These are phyloP conservation scores for Aporrectodea caliginosa DNA, from an alignment of 1,140 invertebrate species.

Conservation along the genomic window DNA sequence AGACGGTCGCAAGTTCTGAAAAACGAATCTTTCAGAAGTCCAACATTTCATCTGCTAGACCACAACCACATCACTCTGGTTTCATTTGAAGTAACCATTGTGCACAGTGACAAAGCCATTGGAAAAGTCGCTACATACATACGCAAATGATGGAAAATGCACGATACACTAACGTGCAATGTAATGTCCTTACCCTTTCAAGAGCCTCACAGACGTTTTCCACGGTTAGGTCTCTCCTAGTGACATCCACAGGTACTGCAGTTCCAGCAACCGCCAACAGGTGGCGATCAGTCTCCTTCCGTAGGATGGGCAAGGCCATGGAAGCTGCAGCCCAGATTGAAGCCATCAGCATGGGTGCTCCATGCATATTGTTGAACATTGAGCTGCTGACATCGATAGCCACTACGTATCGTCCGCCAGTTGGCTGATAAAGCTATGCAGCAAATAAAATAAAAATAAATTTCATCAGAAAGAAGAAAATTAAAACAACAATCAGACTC, in stretches of 20 bases:
- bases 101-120: too few species aligned
- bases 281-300: background rate
- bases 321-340: background rate
- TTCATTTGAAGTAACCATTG: too few species aligned
- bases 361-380: background rate
- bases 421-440: background rate
- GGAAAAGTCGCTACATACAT: too few species aligned
- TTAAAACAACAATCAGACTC: too few species aligned
- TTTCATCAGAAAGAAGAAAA: too few species aligned
- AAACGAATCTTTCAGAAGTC: too few species aligned
- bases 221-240: background rate
- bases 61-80: too few species aligned
- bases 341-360: background rate
- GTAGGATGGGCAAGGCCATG: background rate
- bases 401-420: background rate
- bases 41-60: too few species aligned
- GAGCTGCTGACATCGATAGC: background rate
- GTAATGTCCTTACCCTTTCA: background rate
- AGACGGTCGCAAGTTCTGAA: too few species aligned
- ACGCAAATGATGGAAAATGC: too few species aligned
- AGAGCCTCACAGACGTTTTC: background rate
- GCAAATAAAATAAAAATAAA: too few species aligned
- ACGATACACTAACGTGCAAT: too few species aligned
- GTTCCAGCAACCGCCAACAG: background rate
- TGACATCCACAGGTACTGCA: background rate